Conservation (phyloP, 2,888 invertebrate genomes). For the Sepioteuthis lessoniana region DNA sequence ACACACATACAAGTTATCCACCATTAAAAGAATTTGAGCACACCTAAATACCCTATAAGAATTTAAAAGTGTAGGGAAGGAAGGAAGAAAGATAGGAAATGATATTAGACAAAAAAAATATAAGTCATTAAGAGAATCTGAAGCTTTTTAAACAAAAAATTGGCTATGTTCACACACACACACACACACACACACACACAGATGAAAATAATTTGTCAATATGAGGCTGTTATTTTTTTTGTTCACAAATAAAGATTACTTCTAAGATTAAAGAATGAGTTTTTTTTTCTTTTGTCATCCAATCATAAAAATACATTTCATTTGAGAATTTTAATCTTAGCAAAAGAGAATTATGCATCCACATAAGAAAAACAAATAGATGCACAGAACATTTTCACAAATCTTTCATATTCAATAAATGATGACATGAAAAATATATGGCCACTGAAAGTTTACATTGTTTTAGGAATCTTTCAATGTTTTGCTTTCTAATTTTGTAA, state of each 20-base stretch:
- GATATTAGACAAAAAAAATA: not conserved
- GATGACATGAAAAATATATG: not conserved
- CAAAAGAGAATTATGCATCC: not conserved
- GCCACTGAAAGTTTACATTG: not conserved
- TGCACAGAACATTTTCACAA: not conserved
- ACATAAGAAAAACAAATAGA: not conserved
- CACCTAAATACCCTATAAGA: not conserved
- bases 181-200: no score
- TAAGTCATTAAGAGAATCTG: not conserved
- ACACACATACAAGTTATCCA: not conserved
- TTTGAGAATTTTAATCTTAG: not conserved
- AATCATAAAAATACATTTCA: not conserved
- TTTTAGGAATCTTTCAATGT: not conserved
- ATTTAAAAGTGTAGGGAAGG: not conserved
- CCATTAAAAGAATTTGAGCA: not conserved
- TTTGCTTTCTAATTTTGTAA: not conserved
- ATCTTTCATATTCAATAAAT: not conserved
- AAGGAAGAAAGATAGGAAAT: not conserved
- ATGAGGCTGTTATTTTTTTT: not conserved
- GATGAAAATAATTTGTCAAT: not conserved
- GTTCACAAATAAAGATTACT: no score
- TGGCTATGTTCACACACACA: not conserved
- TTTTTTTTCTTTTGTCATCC: not conserved
- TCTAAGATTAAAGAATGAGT: not conserved
- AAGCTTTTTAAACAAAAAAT: not conserved